phyloP scores from a whole-genome alignment of 1,140 invertebrate species.

The Danaus plexippus region DNA sequence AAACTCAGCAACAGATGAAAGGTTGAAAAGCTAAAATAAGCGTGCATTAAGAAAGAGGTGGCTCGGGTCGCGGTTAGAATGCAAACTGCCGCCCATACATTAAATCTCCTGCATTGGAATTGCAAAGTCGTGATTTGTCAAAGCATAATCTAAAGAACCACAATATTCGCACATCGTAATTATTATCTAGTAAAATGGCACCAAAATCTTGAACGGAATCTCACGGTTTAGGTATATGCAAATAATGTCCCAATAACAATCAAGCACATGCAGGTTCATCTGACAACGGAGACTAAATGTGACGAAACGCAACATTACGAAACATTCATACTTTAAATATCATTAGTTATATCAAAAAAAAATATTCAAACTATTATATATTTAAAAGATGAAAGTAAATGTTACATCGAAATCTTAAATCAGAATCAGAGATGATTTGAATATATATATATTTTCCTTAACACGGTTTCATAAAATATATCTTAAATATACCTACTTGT shows the following conservation, averaged over 20 bases:
- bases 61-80: conserved; percentile 68
- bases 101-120: conserved; percentile 70
- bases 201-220: conserved; percentile 57
- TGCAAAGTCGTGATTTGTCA: conserved; percentile 71
- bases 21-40: conserved; percentile 72
- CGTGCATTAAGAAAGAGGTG: conserved; percentile 71
- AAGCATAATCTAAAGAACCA: conserved; percentile 69
- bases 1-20: conserved; percentile 64
- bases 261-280: too few relatives aligned
- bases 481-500: too few relatives aligned
- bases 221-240: conserved; percentile 39
- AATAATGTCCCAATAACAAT: conserved; percentile 14
- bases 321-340: too few relatives aligned
- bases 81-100: conserved; percentile 71
- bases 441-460: too few relatives aligned
- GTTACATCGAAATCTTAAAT: too few relatives aligned
- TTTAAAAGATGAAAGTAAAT: too few relatives aligned
- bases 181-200: conserved; percentile 68
- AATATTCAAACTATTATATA: too few relatives aligned
- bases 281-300: too few relatives aligned
- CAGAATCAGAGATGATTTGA: too few relatives aligned
- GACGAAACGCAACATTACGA: too few relatives aligned
- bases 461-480: too few relatives aligned
- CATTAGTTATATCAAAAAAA: too few relatives aligned
- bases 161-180: conserved; percentile 71